A percentile compares a stretch with the other conserved stretches of the same genome.
phyloP scores from a whole-genome alignment of 2,888 invertebrate species.

The Drosophila putrida region DNA sequence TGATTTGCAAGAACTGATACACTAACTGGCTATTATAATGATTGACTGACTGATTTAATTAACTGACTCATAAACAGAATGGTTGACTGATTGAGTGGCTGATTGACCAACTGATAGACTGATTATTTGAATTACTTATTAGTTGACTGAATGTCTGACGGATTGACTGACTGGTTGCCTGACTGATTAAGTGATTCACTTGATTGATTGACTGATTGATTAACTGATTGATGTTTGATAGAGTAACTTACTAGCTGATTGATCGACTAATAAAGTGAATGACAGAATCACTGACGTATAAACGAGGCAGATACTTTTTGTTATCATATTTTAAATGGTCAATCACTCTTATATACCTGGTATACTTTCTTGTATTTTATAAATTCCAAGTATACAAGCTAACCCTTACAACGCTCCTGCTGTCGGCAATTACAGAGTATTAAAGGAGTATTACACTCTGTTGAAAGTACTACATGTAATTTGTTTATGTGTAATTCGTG shows the following conservation, averaged over 20 bases:
- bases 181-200: too few relatives aligned
- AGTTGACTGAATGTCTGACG: too few relatives aligned
- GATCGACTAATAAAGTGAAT: neutral
- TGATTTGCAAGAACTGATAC: too few relatives aligned
- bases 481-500: constrained; percentile 13
- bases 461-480: constrained; percentile 7
- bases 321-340: too few relatives aligned
- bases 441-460: neutral
- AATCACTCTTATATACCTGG: too few relatives aligned
- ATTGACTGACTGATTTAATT: neutral
- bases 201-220: neutral
- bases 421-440: neutral
- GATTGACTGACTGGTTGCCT: too few relatives aligned
- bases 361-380: too few relatives aligned
- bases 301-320: too few relatives aligned
- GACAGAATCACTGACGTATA: neutral
- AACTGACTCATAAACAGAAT: too few relatives aligned
- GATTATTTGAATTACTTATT: too few relatives aligned
- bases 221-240: neutral
- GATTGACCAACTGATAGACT: too few relatives aligned
- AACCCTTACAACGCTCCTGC: neutral
- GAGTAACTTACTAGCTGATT: neutral
- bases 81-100: too few relatives aligned
- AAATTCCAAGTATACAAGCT: neutral
- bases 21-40: neutral